Evolutionary conservation across 2,888 invertebrate genomes (phyloP), one percentile per base, ranked within the genome.

Genomic region (Epinotia nisella): DNA sequence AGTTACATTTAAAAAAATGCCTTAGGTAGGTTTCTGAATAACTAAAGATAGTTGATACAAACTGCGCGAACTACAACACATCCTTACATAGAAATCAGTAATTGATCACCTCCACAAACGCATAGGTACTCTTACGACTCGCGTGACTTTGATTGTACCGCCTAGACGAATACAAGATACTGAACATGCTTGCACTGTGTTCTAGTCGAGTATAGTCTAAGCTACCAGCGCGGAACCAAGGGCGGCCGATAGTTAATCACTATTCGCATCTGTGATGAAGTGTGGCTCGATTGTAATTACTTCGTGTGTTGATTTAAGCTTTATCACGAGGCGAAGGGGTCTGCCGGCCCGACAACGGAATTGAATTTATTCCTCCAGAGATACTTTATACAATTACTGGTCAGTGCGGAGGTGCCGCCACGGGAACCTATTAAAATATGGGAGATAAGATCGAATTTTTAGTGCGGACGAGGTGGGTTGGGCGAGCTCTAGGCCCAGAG

Each of bases 361-460:
- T 91, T 89, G 88, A 90, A 91, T 90, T 89, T 90, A 91, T 90
- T 88, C 83, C 85, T 85, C 80, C 80, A 80, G 82, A 87, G 82
- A 87, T 89, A 87, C 87, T 87, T 89, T 85, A 87, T 90, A 91
- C 91, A 90, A 91, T 92, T 90, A 91, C 88, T 84, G 88, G 82
- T 74, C 83, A 80, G 80, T 78, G 79, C 84, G 87, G 83, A 89
- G 90, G 89, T 90, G 91, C 90, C 90, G 90, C 91, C 86, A 87
- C 90, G 90, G 90, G 90, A 92, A 91, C 91, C 91, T 92, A 92
- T 92, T 92, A 92, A 92, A 93, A 91, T 91, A 91, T 90, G 86
- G 84, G 78, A 91, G 93, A 93, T 93, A 93, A 92, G 88, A 93
- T 93, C 93, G 85, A 83, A 87, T 85, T 91, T 90, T 90, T 89